These are phyloP conservation scores for Diorhabda sublineata DNA, from an alignment of 1,140 invertebrate species.

Conservation along the genomic window DNA sequence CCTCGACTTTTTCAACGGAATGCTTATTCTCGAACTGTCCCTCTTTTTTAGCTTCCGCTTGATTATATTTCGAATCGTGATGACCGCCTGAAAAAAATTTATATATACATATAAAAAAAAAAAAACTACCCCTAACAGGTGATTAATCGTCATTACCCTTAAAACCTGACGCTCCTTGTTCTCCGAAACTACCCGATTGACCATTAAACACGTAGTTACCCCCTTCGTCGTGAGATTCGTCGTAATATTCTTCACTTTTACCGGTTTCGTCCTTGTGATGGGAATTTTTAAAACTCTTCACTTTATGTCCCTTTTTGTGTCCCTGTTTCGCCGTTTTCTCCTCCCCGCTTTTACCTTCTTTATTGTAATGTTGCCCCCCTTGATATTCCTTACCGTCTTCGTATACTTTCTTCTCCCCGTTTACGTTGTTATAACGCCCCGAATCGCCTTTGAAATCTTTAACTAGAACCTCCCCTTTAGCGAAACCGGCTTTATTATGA, in stretches of 20 bases:
- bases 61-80: slow-evolving; percentile 53
- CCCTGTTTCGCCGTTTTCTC: slow-evolving; percentile 53
- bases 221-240: slow-evolving; percentile 61
- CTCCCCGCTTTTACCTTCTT: slow-evolving; percentile 53
- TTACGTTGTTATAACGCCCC: slow-evolving; percentile 54
- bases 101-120: not conserved
- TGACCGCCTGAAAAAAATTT: slow-evolving; percentile 48
- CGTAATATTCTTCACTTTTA: slow-evolving; percentile 62
- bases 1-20: slow-evolving; percentile 51
- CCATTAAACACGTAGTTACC: slow-evolving; percentile 53
- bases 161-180: slow-evolving; percentile 52
- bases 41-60: slow-evolving; percentile 52
- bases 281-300: slow-evolving; percentile 60
- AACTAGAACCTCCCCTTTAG: slow-evolving; percentile 48
- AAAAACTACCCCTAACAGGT: not conserved
- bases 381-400: slow-evolving; percentile 56
- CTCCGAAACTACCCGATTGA: slow-evolving; percentile 51
- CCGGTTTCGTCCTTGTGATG: slow-evolving; percentile 64
- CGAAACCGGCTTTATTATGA: slow-evolving; percentile 52
- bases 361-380: slow-evolving; percentile 53
- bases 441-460: slow-evolving; percentile 54
- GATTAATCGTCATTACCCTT: slow-evolving; percentile 35
- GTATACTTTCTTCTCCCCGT: slow-evolving; percentile 53
- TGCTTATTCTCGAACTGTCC: slow-evolving; percentile 53
- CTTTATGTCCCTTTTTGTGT: slow-evolving; percentile 62